Conservation (phyloP, 2,113 vertebrate species). For the Agapornis roseicollis region DNA sequence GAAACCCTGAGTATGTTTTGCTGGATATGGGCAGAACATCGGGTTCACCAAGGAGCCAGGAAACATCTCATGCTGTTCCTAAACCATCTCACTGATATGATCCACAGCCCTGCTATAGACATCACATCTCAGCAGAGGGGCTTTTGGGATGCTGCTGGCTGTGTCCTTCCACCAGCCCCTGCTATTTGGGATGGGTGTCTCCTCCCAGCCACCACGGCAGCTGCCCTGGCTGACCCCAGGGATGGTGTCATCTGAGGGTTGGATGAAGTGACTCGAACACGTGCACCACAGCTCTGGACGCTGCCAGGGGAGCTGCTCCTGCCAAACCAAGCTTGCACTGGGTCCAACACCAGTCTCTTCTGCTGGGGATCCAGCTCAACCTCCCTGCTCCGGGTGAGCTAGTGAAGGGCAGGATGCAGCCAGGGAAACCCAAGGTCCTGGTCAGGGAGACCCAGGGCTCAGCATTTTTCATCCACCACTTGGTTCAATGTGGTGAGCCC, state of each 20-base stretch:
- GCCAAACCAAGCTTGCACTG: not conserved
- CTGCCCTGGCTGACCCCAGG: not conserved
- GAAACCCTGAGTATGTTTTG: not conserved
- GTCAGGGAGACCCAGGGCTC: not conserved
- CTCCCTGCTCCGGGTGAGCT: not conserved
- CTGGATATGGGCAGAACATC: not conserved
- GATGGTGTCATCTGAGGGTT: not conserved
- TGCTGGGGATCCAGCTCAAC: not conserved
- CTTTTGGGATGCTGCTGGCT: not conserved
- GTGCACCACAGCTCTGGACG: rapidly evolving
- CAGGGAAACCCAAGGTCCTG: not conserved
- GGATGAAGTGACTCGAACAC: not conserved
- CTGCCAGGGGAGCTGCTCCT: not conserved
- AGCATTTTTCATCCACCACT: not conserved
- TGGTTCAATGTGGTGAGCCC: rapidly evolving
- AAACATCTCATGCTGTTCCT: not conserved
- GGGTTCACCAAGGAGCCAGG: not conserved
- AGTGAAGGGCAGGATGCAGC: not conserved
- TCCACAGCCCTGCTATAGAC: not conserved
- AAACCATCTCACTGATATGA: too few species aligned
- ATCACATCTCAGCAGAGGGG: not conserved
- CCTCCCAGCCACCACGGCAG: not conserved
- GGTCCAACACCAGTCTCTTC: not conserved
- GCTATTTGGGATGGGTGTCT: not conserved
- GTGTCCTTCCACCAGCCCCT: not conserved